Base-by-base conservation (phyloP, 2,113 vertebrate genomes). In the Gallinago undulata region DNA sequence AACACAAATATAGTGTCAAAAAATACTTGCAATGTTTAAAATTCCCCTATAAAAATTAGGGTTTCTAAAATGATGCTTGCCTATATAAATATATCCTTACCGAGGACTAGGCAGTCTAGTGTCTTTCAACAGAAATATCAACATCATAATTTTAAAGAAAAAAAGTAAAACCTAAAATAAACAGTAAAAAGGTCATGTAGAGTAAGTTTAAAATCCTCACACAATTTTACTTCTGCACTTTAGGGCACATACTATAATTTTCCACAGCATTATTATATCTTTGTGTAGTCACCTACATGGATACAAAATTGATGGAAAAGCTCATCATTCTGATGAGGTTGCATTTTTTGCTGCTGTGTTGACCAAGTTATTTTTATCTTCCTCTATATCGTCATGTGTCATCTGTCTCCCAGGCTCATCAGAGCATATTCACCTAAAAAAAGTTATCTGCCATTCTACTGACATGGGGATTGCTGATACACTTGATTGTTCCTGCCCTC, bases 281-380 rank as follows among this genome's bases (percentile, higher is more conserved):
- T 72, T 87, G 14, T 33, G 23, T 70, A 77, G 35, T 85, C 63
- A 80, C 30, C 6, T 57, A 30, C 31, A 24, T 5, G 15, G 57
- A 60, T 47, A 55, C 9, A 67, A 90, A 93, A 83, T 12, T 47
- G 63, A 50, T 79, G 13, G 84, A 33, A 93, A 91, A 85, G 19
- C 50, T 85, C 75, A 77, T 79, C 50, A 67, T 95, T 91, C 41
- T 94, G 74, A 79, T 85, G 57, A 93, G 45, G n/a, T 39, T 25
- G 41, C 37, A 66, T 82, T 86, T 97, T 87, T 90, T 63, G 41
- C 79, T 86, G 37, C 60, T 88, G 19, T 77, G 51, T 92, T 94
- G 66, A 57, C 82, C 37, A 77, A 63, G 93, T 60, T 92, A 78
- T 95, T 95, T 96, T 95, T 87, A 81, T 48, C 68, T 77, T 67